phyloP scores from a whole-genome alignment of 2,797 vertebrate species.

The Eospalax fontanierii region DNA sequence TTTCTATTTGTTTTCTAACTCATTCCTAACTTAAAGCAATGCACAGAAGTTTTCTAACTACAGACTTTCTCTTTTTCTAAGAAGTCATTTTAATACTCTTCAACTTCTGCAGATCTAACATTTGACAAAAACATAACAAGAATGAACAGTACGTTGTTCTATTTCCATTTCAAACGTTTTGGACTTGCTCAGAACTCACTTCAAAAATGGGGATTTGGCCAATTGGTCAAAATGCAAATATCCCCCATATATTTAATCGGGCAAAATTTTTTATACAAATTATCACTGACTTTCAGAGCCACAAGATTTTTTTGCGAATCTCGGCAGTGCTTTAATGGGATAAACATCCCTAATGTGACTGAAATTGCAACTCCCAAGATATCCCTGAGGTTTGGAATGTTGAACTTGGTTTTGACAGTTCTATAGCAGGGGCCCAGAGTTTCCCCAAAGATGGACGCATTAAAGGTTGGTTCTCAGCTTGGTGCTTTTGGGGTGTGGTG shows the following conservation, averaged over 20 bases:
- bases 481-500: neutral
- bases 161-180: constrained; percentile 62
- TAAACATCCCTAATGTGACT: neutral
- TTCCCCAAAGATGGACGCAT: too few relatives aligned
- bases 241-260: constrained; percentile 12
- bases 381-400: neutral
- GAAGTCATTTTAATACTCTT: constrained; percentile 14
- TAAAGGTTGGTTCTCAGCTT: neutral
- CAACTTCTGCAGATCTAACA: constrained; percentile 36
- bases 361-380: neutral
- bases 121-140: constrained; percentile 29
- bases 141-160: neutral
- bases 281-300: constrained; percentile 19
- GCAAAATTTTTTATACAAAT: constrained; percentile 12
- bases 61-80: neutral
- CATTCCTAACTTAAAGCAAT: constrained; percentile 24
- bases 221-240: constrained; percentile 46
- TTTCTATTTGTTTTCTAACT: neutral
- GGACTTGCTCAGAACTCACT: constrained; percentile 44
- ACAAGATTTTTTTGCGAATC: neutral
- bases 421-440: neutral
- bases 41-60: neutral
- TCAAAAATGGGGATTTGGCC: constrained; percentile 29
- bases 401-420: neutral
- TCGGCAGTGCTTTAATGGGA: neutral